Percentiles rank a stretch among this genome's conserved stretches.
Evolutionary conservation across 1,140 invertebrate species (phyloP).

Genomic region (Drosophila kurseongensis): DNA sequence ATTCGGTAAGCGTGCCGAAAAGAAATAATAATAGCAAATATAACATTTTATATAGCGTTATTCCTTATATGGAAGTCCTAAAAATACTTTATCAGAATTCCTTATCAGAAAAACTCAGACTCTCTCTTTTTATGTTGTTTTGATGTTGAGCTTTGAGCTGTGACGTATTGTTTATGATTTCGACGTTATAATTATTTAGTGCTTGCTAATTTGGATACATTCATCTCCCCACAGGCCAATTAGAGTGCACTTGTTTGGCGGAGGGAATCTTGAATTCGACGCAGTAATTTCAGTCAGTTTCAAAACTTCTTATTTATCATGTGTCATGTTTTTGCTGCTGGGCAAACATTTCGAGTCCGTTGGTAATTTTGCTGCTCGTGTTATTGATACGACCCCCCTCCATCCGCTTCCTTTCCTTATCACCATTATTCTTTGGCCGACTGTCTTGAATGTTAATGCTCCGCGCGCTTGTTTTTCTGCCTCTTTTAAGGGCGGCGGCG

Average conservation of each 20-base stretch:
- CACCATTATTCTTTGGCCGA: slow-evolving; percentile 16
- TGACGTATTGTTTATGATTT: neutral
- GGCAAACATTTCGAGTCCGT: slow-evolving; percentile 51
- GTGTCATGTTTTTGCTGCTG: slow-evolving; percentile 25
- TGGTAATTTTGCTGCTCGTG: slow-evolving; percentile 59
- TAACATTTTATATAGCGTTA: no score
- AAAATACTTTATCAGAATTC: neutral
- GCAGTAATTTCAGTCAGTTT: slow-evolving; percentile 9
- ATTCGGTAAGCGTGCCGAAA: no score
- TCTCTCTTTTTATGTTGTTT: neutral
- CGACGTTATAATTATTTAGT: neutral
- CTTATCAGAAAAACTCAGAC: neutral
- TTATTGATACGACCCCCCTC: slow-evolving; percentile 56
- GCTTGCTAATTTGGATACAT: no score
- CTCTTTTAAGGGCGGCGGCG: slow-evolving; percentile 51
- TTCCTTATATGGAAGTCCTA: neutral
- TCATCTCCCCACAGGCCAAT: neutral
- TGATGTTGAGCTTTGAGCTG: neutral
- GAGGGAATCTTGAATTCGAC: slow-evolving; percentile 26
- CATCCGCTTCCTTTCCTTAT: neutral
- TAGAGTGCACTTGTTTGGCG: neutral
- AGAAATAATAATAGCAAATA: no score
- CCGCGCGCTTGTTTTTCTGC: slow-evolving; percentile 11
- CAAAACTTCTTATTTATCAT: neutral
- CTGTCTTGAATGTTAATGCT: slow-evolving; percentile 56